Base-by-base conservation (phyloP, 2,797 vertebrate species). In the Australoheros facetus region DNA sequence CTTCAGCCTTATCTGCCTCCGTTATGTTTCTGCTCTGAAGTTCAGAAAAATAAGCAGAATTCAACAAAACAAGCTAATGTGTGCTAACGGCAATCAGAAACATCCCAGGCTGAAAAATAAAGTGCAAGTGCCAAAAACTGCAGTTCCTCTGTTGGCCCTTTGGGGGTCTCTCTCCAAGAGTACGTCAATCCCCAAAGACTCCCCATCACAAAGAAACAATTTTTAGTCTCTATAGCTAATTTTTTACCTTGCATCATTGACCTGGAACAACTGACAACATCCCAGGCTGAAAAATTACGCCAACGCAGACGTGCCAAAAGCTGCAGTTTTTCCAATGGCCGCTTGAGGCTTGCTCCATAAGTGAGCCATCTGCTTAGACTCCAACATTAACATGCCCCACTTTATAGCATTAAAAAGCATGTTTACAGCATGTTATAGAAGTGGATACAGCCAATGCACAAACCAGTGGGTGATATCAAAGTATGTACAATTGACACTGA, bases 1-100 rank as follows among this genome's bases (percentile, higher is more conserved):
- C 42, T 28, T 48, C 23, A 4, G 42, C 62, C 23, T 66, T 6
- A 19, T 19, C 5, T 48, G 23, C 28, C 9, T 48, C 23, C 23
- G 12, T 30, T 19, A 66, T 48, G 16, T 19, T 30, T 48, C 7
- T 66, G 26, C 16, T 34, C 17, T 4, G 19, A 60, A 48, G 14
- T 0, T n/a, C 42, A 53, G 11, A 57, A 56, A 39, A 78, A 48
- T 17, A 7, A 26, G 39, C 12, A 6, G 17, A 58, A 69, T 4
- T 12, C 9, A n/a, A 74, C 9, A 39, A 51, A 75, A 30, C 2
- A 26, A 5, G 23, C 42, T 11, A 9, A 48, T 0, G 42, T 0
- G 19, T 2, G 26, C 42, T 7, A 66, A 23, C 23, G 48, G 23
- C 62, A 66, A 48, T 28, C 23, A 28, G 23, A 14, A 66, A 10